These are phyloP conservation scores for Raja brachyura DNA, from an alignment of 2,113 vertebrate species.

Conservation along the genomic window DNA sequence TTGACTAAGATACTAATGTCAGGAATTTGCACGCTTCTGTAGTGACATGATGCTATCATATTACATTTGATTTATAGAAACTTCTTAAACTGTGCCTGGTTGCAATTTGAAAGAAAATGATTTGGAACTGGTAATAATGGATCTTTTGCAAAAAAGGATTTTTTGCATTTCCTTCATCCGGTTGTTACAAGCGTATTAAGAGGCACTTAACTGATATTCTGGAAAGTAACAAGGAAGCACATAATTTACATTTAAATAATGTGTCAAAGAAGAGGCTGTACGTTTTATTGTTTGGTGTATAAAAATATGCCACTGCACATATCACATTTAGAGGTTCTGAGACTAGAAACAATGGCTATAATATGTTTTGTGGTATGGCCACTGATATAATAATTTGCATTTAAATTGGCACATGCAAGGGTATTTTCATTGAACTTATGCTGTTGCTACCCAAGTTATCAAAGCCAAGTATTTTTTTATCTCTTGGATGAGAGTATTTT, in stretches of 20 bases:
- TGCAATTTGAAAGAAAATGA: constrained; percentile 13
- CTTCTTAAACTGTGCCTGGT: neutral
- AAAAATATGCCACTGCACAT: constrained; percentile 5
- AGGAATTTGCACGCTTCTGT: neutral
- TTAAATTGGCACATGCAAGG: neutral
- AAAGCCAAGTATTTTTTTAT: neutral
- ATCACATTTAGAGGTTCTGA: neutral
- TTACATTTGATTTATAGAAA: neutral
- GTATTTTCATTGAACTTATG: constrained; percentile 16
- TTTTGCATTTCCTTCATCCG: constrained; percentile 1
- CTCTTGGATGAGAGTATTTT: constrained; percentile 18
- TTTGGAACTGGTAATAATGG: neutral
- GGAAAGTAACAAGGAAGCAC: constrained; percentile 24
- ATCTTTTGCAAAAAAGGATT: neutral
- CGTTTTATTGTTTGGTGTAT: constrained; percentile 23
- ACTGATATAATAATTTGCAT: constrained; percentile 34
- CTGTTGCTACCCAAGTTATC: neutral
- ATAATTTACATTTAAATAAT: constrained; percentile 35
- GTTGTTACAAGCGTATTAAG: neutral
- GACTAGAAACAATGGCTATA: constrained; percentile 9
- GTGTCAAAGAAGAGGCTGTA: neutral
- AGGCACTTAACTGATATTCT: constrained; percentile 6
- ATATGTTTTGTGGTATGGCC: neutral
- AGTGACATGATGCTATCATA: no score
- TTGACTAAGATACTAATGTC: neutral